These are phyloP conservation scores for Nowickia ferox DNA, from an alignment of 2,888 invertebrate genomes.

Conservation along the genomic window DNA sequence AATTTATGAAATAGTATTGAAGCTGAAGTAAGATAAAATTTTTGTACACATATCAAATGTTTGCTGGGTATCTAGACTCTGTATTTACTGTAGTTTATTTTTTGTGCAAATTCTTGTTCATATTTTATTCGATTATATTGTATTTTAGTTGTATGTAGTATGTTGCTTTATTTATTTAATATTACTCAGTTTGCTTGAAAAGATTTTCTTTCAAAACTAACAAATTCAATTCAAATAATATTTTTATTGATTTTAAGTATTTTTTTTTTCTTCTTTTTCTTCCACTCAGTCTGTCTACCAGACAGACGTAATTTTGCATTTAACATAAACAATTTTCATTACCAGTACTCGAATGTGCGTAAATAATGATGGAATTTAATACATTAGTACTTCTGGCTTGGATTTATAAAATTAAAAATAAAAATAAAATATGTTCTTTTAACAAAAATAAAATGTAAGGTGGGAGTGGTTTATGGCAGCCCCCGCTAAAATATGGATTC, in stretches of 20 bases:
- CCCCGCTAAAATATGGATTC: neutral
- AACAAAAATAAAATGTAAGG: neutral
- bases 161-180: neutral
- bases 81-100: neutral
- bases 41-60: neutral
- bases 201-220: neutral
- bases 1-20: neutral
- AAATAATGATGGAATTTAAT: neutral
- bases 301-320: neutral
- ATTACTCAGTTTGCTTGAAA: neutral
- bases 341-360: neutral
- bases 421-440: neutral
- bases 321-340: conserved; percentile 17
- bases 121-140: conserved; percentile 4
- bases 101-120: neutral
- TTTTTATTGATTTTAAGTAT: conserved; percentile 11
- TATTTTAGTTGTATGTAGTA: neutral
- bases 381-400: no score
- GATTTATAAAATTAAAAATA: neutral
- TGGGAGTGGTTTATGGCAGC: neutral
- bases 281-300: neutral
- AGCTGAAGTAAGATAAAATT: neutral
- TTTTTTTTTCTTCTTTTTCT: neutral
- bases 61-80: neutral
- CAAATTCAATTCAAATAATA: neutral